Conservation (phyloP, 2,888 invertebrate species). For the Thecocarcelia acutangulata region DNA sequence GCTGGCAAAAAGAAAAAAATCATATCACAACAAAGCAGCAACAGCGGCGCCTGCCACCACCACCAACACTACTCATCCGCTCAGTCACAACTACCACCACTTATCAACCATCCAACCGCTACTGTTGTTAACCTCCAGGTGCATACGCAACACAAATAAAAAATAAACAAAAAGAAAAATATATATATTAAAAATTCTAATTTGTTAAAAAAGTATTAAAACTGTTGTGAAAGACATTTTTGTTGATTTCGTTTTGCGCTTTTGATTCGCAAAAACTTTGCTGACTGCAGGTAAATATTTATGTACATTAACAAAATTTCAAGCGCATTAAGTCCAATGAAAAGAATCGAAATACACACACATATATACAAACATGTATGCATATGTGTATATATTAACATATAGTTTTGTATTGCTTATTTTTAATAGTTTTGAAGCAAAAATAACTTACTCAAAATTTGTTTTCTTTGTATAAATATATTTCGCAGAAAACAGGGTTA, state of each 20-base stretch:
- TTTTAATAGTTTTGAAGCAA: constrained; percentile 3
- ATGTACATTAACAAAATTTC: not conserved
- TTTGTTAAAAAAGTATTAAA: constrained; percentile 48
- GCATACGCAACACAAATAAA: constrained; percentile 46
- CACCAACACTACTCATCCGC: constrained; percentile 50
- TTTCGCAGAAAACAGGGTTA: too few relatives aligned
- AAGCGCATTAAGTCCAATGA: not conserved
- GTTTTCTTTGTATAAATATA: too few relatives aligned
- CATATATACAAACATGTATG: too few relatives aligned
- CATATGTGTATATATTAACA: too few relatives aligned
- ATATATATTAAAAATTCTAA: constrained; percentile 56
- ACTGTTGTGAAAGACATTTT: constrained; percentile 57
- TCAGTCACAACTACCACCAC: constrained; percentile 44
- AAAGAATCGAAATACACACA: constrained; percentile 1
- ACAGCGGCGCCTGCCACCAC: constrained; percentile 55
- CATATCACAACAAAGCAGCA: constrained; percentile 53
- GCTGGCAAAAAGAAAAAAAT: constrained; percentile 53
- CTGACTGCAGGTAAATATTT: constrained; percentile 60
- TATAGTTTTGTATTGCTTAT: not conserved
- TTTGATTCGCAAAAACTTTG: constrained; percentile 52
- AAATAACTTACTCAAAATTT: too few relatives aligned
- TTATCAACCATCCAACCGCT: constrained; percentile 61
- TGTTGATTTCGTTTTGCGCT: constrained; percentile 53
- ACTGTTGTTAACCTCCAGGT: constrained; percentile 65
- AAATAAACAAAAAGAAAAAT: constrained; percentile 27